phyloP scores from a whole-genome alignment of 1,140 invertebrate genomes.

The Pygmarrhopalites habei region DNA sequence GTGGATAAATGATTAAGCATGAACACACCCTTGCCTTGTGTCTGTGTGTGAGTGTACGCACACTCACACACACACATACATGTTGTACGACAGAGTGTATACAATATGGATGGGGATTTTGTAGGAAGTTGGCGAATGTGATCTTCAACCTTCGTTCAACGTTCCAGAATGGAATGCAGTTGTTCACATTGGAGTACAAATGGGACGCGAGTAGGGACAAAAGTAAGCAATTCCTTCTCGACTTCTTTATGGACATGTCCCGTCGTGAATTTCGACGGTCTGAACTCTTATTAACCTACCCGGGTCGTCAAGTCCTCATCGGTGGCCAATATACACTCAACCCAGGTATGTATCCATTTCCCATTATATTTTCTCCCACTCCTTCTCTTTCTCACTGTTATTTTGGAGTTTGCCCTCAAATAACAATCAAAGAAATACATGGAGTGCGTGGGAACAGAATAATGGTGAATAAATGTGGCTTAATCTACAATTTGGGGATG shows the following conservation, averaged over 20 bases:
- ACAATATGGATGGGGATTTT: not conserved
- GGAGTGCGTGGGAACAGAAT: no score
- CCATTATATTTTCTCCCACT: no score
- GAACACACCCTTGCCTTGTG: no score
- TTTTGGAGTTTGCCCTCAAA: no score
- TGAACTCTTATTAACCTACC: conserved; percentile 16
- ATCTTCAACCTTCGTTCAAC: conserved; percentile 19
- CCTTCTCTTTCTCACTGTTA: no score
- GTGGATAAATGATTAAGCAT: conserved; percentile 10
- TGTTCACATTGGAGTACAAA: conserved; percentile 24
- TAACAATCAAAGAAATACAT: no score
- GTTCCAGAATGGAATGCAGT: conserved; percentile 25
- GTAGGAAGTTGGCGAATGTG: conserved; percentile 34
- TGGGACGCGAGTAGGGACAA: conserved; percentile 28
- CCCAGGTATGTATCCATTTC: conserved; percentile 3
- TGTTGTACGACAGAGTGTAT: no score
- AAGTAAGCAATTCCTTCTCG: conserved; percentile 26
- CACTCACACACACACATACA: no score
- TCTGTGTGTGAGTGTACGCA: no score
- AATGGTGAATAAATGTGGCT: no score
- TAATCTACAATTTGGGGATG: no score
- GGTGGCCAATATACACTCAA: conserved; percentile 14
- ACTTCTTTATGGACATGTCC: conserved; percentile 21
- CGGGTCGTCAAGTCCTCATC: conserved; percentile 14
- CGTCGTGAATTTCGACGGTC: not conserved